A percentile compares a stretch with the other conserved stretches of the same genome.
phyloP scores from a whole-genome alignment of 1,140 invertebrate species.

The Bombus waltoni region DNA sequence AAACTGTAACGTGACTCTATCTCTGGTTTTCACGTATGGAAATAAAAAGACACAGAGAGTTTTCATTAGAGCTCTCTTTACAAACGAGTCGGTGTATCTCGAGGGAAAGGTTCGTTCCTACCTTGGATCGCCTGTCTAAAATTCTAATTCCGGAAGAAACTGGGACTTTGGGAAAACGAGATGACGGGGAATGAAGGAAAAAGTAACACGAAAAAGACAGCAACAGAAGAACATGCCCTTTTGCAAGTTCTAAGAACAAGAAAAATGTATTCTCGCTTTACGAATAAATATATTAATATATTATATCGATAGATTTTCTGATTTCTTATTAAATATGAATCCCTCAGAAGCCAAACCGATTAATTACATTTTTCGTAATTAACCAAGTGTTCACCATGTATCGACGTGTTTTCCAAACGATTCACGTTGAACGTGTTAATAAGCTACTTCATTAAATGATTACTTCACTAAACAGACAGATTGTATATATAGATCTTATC shows the following conservation, averaged over 20 bases:
- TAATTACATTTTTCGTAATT: too few species aligned
- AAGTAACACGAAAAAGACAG: not conserved
- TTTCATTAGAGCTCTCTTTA: not conserved
- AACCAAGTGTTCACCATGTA: not conserved
- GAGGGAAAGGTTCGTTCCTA: not conserved
- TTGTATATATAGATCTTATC: not conserved
- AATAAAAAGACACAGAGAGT: not conserved
- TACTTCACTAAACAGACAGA: not conserved
- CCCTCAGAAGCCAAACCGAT: too few species aligned
- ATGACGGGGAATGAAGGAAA: not conserved
- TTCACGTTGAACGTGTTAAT: not conserved
- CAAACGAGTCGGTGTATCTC: slow-evolving; percentile 1
- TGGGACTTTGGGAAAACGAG: not conserved
- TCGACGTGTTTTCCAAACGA: not conserved
- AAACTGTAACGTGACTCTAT: not conserved
- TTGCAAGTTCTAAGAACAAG: not conserved
- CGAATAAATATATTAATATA: not conserved
- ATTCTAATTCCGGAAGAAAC: slow-evolving; percentile 16
- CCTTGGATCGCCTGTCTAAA: not conserved
- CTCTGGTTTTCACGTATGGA: not conserved
- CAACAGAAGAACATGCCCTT: not conserved
- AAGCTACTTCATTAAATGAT: too few species aligned
- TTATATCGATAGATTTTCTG: too few species aligned
- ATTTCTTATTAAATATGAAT: too few species aligned
- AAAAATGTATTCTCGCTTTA: not conserved